Conservation (phyloP, 1,140 invertebrate genomes). For the Scaptomyza hsui region DNA sequence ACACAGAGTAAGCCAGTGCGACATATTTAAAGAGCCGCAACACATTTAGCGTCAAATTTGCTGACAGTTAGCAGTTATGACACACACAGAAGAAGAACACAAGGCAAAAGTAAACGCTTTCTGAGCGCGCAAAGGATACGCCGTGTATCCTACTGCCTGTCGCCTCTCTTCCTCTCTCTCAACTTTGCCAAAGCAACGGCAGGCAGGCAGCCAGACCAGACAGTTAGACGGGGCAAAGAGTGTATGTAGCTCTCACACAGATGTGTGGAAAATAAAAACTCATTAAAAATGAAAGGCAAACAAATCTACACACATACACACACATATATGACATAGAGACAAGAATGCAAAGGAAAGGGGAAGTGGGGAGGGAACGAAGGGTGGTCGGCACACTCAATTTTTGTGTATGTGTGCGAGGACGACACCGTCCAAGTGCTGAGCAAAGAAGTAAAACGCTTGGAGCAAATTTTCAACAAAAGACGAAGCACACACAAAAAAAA, state of each 20-base stretch:
- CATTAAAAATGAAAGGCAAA: constrained; percentile 77
- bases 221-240: constrained; percentile 55
- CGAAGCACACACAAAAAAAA: constrained; percentile 31
- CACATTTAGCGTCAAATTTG: constrained; percentile 75
- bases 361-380: not conserved
- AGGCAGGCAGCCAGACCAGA: constrained; percentile 17
- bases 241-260: constrained; percentile 28
- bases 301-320: constrained; percentile 33
- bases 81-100: constrained; percentile 44
- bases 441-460: constrained; percentile 66
- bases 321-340: constrained; percentile 5
- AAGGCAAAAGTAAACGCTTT: constrained; percentile 64
- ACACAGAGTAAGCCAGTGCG: constrained; percentile 50
- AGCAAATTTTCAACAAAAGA: constrained; percentile 74
- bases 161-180: constrained; percentile 1
- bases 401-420: constrained; percentile 15
- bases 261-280: constrained; percentile 77
- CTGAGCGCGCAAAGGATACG: constrained; percentile 43
- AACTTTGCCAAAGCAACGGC: constrained; percentile 18
- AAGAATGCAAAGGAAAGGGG: not conserved
- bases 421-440: constrained; percentile 64
- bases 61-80: constrained; percentile 71
- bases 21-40: constrained; percentile 63
- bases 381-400: constrained; percentile 15
- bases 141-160: constrained; percentile 46